Conservation (phyloP, 2,113 vertebrate species). For the Sterrhoptilus dennistouni region DNA sequence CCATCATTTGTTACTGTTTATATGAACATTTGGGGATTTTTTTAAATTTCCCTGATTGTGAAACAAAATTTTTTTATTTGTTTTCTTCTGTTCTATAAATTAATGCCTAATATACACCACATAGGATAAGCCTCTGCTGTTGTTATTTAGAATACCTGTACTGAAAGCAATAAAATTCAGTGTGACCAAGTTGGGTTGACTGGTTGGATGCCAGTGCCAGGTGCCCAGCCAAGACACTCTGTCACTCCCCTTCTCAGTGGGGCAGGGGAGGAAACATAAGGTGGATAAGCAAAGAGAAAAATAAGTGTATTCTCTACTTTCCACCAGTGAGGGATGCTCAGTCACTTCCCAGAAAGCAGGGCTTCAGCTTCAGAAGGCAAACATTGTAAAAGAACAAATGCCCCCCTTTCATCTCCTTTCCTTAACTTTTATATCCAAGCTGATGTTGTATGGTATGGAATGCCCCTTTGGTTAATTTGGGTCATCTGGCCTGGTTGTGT, state of each 20-base stretch:
- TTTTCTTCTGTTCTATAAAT: neutral
- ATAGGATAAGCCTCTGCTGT: neutral
- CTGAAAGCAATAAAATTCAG: neutral
- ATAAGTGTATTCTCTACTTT: neutral
- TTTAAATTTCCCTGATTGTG: neutral
- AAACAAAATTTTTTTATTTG: neutral
- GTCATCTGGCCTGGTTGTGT: neutral
- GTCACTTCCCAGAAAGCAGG: neutral
- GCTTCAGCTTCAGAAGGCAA: neutral
- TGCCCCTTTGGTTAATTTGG: neutral
- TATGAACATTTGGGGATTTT: neutral
- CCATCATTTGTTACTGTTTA: neutral
- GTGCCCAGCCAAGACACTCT: neutral
- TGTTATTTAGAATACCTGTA: neutral
- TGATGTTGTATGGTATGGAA: neutral
- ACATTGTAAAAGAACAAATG: neutral
- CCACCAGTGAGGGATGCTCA: neutral
- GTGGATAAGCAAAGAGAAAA: neutral
- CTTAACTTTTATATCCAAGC: neutral
- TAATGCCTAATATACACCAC: neutral
- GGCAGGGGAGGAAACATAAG: accelerated
- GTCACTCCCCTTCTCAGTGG: neutral
- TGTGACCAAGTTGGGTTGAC: neutral
- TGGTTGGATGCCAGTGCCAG: neutral
- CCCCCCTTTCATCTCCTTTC: neutral